Conservation (phyloP, 2,113 vertebrate species). For the Corythornis vintsioides region DNA sequence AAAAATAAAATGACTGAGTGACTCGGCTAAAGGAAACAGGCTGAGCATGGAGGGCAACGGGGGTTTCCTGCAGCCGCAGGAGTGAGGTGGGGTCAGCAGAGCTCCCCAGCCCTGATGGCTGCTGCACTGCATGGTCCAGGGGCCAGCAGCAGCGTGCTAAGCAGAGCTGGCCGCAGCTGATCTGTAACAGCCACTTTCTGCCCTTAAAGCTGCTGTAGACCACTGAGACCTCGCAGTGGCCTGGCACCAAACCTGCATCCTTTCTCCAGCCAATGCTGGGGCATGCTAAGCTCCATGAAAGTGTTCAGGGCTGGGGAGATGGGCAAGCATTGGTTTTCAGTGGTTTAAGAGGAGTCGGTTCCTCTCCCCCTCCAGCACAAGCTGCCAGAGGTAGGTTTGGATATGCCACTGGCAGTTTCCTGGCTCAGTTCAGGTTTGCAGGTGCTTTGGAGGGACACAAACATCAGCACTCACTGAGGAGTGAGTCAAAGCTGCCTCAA, state of each 20-base stretch:
- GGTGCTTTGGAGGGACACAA: background rate
- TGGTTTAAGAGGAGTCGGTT: background rate
- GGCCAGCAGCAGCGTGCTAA: background rate
- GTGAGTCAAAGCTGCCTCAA: slow-evolving; percentile 58
- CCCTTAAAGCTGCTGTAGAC: background rate
- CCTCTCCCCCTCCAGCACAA: rapidly evolving
- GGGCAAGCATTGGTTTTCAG: background rate
- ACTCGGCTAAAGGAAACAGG: slow-evolving; percentile 7
- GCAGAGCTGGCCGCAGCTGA: background rate
- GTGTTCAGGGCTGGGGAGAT: background rate
- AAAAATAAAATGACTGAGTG: background rate
- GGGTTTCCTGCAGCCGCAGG: background rate
- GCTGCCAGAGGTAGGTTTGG: background rate
- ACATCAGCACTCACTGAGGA: background rate
- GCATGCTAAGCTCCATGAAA: rapidly evolving
- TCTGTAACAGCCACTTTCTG: background rate
- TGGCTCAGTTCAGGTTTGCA: rapidly evolving
- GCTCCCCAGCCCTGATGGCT: background rate
- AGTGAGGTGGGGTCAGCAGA: background rate
- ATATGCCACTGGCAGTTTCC: rapidly evolving
- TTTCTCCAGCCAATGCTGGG: background rate
- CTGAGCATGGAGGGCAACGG: background rate
- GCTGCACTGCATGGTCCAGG: rapidly evolving
- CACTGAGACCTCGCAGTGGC: rapidly evolving
- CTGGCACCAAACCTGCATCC: background rate